Conservation (phyloP, 2,113 vertebrate genomes). For the Pteruthius melanotis region DNA sequence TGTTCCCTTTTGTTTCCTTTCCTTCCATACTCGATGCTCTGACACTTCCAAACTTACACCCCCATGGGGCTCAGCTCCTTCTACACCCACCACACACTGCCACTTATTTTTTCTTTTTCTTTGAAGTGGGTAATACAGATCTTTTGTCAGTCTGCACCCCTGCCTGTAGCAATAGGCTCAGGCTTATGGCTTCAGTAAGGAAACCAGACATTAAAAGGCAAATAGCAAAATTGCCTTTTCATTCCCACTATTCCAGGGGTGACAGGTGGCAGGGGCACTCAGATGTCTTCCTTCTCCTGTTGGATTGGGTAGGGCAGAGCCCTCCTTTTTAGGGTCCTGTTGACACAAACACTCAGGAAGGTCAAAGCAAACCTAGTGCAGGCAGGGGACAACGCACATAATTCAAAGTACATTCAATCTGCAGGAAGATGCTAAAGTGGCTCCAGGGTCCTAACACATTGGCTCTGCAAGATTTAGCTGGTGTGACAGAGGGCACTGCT, state of each 20-base stretch:
- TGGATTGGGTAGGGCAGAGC: neutral
- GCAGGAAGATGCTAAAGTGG: neutral
- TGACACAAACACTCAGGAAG: neutral
- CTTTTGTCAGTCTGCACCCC: neutral
- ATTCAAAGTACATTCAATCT: neutral
- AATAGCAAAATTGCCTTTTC: neutral
- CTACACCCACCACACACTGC: neutral
- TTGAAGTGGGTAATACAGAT: neutral
- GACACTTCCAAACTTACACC: neutral
- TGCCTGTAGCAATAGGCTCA: neutral
- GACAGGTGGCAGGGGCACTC: neutral
- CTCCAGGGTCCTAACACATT: neutral
- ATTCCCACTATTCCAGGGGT: neutral
- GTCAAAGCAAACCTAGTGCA: neutral
- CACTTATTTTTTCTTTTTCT: neutral
- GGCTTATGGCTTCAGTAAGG: neutral
- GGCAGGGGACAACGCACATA: neutral
- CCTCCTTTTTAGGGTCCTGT: neutral
- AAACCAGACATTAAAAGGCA: neutral
- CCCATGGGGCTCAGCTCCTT: neutral
- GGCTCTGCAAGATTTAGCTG: neutral
- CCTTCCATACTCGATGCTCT: accelerated
- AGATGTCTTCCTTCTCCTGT: neutral
- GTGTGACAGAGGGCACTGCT: neutral
- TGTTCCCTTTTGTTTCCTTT: neutral